These are phyloP conservation scores for Malacoctenus gilli DNA, from an alignment of 2,797 vertebrate species.

Conservation along the genomic window DNA sequence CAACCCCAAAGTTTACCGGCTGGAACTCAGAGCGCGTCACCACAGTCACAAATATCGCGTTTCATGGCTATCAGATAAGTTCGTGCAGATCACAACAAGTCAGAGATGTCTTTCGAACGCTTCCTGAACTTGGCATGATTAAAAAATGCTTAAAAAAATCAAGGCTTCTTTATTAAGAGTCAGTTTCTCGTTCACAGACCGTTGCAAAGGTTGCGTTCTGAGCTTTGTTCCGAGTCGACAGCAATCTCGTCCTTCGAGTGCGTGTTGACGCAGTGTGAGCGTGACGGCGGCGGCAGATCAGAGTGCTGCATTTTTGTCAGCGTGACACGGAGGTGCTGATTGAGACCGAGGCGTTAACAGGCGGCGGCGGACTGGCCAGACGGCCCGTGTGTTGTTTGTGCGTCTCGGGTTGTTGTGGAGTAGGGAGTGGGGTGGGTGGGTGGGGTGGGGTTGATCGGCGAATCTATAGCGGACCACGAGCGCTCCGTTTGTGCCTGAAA, in stretches of 20 bases:
- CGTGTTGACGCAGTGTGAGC: slow-evolving; percentile 27
- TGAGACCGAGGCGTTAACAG: slow-evolving; percentile 64
- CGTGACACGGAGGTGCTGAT: slow-evolving; percentile 66
- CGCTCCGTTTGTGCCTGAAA: slow-evolving; percentile 53
- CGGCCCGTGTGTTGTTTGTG: slow-evolving; percentile 25
- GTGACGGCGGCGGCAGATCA: slow-evolving; percentile 54
- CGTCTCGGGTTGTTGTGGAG: slow-evolving; percentile 34
- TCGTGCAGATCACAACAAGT: too few relatives aligned
- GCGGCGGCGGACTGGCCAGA: slow-evolving; percentile 56
- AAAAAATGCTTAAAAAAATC: too few relatives aligned
- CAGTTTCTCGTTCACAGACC: slow-evolving; percentile 24
- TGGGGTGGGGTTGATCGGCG: slow-evolving; percentile 62
- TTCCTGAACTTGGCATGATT: too few relatives aligned
- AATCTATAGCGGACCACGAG: slow-evolving; percentile 53
- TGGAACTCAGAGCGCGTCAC: too few relatives aligned
- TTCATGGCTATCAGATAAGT: too few relatives aligned
- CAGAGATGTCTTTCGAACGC: too few relatives aligned
- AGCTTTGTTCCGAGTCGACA: background rate
- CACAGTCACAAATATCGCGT: too few relatives aligned
- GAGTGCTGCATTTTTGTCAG: slow-evolving; percentile 47
- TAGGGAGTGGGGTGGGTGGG: too few relatives aligned
- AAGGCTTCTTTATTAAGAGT: too few relatives aligned
- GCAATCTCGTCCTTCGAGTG: slow-evolving; percentile 35
- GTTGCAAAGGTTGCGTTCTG: slow-evolving; percentile 27
- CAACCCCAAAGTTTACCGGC: too few relatives aligned